Evolutionary conservation across 2,888 invertebrate genomes (phyloP).

Genomic region (Molanna angustata): DNA sequence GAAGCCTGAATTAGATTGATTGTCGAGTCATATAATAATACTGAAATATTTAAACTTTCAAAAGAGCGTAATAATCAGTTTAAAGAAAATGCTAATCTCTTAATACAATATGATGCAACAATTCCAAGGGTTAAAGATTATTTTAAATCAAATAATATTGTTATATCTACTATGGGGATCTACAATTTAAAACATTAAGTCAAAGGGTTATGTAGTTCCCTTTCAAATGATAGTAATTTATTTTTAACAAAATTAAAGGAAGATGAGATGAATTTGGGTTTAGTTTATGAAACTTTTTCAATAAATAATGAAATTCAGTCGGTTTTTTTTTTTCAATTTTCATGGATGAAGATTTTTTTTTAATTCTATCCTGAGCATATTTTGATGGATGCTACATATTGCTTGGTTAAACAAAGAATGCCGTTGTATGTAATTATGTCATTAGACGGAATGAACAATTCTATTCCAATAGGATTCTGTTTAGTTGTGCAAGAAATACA

Average conservation of each 20-base stretch:
- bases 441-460: slow-evolving; percentile 5
- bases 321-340: slow-evolving; percentile 8
- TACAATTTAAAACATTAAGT: not conserved
- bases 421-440: slow-evolving; percentile 6
- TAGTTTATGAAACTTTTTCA: slow-evolving; percentile 2
- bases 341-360: slow-evolving; percentile 9
- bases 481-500: not conserved
- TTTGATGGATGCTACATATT: slow-evolving; percentile 3
- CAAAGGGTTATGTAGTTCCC: too few species aligned
- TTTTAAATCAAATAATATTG: not conserved
- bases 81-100: not conserved
- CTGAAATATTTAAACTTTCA: not conserved
- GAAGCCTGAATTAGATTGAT: not conserved
- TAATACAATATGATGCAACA: slow-evolving; percentile 1
- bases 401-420: not conserved
- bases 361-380: slow-evolving; percentile 6
- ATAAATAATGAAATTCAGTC: not conserved
- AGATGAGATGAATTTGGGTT: not conserved
- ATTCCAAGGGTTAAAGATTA: not conserved
- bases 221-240: too few species aligned
- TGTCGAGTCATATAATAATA: not conserved
- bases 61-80: not conserved
- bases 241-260: not conserved
- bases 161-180: not conserved
- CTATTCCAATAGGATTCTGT: slow-evolving; percentile 9